Evolutionary conservation across 2,888 invertebrate genomes (phyloP).

Genomic region (Gonocerus acuteangulatus): DNA sequence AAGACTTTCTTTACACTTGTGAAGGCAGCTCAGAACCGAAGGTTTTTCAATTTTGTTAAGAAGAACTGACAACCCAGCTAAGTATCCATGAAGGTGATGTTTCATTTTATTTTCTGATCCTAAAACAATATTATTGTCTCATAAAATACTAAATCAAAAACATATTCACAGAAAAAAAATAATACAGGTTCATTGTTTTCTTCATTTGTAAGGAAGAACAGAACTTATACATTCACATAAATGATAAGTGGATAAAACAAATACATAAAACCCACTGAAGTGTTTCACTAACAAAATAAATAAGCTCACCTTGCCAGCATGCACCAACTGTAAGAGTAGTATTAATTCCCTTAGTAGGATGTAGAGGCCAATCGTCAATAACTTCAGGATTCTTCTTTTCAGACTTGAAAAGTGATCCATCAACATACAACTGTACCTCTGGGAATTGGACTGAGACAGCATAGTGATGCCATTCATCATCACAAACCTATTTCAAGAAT

Average conservation of each 20-base stretch:
- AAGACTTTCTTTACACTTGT: conserved; percentile 74
- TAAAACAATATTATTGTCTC: conserved; percentile 42
- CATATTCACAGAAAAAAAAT: too few species aligned
- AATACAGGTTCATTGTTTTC: too few species aligned
- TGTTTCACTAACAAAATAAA: too few species aligned
- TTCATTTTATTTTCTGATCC: conserved; percentile 85
- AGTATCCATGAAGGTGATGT: conserved; percentile 81
- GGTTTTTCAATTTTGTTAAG: conserved; percentile 67
- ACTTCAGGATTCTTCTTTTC: conserved; percentile 86
- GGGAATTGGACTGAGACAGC: conserved; percentile 89
- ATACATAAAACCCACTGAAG: too few species aligned
- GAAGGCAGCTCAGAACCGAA: conserved; percentile 65
- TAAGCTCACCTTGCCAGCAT: conserved; percentile 79
- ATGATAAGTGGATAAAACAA: too few species aligned
- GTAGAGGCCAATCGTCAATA: conserved; percentile 98
- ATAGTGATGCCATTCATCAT: conserved; percentile 98
- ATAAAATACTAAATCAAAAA: too few species aligned
- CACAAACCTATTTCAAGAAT: conserved; percentile 64
- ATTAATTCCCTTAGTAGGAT: conserved; percentile 87
- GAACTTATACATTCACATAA: too few species aligned
- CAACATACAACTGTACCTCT: conserved; percentile 78
- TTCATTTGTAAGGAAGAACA: too few species aligned
- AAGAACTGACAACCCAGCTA: conserved; percentile 76
- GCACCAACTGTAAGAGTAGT: conserved; percentile 92
- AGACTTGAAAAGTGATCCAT: conserved; percentile 65